Conservation (phyloP, 2,888 invertebrate genomes). For the Caenorhabditis imperialis region DNA sequence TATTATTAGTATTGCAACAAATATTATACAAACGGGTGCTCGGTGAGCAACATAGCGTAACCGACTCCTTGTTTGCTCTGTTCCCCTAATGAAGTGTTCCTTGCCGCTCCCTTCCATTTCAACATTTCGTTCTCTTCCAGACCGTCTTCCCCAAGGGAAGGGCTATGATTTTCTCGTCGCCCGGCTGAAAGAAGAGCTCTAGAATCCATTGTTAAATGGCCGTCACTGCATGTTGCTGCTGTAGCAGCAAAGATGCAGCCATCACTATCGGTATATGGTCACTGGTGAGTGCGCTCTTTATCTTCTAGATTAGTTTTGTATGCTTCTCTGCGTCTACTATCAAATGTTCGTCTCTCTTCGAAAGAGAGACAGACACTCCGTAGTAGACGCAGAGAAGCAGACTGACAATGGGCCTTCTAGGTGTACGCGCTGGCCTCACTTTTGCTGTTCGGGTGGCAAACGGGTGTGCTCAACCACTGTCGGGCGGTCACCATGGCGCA, state of each 20-base stretch:
- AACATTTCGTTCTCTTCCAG: background rate
- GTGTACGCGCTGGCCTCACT: slow-evolving; percentile 73
- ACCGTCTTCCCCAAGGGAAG: background rate
- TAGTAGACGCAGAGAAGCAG: too few relatives aligned
- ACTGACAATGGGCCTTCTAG: slow-evolving; percentile 46
- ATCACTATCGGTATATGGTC: slow-evolving; percentile 78
- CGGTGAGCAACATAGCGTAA: slow-evolving; percentile 15
- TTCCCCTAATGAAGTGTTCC: slow-evolving; percentile 29
- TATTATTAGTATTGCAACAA: too few relatives aligned
- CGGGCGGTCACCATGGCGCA: slow-evolving; percentile 75
- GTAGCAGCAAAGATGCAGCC: slow-evolving; percentile 77
- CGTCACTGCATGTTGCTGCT: slow-evolving; percentile 77
- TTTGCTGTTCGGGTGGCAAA: slow-evolving; percentile 77
- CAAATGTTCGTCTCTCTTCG: background rate
- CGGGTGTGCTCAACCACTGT: slow-evolving; percentile 73
- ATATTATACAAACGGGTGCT: too few relatives aligned
- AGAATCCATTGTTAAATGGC: slow-evolving; percentile 50
- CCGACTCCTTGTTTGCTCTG: slow-evolving; percentile 6
- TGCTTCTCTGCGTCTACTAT: background rate
- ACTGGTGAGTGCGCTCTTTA: slow-evolving; percentile 66
- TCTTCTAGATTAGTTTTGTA: slow-evolving; percentile 12
- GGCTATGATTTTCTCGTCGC: slow-evolving; percentile 53
- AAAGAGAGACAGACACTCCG: background rate
- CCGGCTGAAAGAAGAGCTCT: slow-evolving; percentile 23
- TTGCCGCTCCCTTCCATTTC: slow-evolving; percentile 2